Conservation (phyloP, 2,888 invertebrate genomes). For the Caenorhabditis doughertyi region DNA sequence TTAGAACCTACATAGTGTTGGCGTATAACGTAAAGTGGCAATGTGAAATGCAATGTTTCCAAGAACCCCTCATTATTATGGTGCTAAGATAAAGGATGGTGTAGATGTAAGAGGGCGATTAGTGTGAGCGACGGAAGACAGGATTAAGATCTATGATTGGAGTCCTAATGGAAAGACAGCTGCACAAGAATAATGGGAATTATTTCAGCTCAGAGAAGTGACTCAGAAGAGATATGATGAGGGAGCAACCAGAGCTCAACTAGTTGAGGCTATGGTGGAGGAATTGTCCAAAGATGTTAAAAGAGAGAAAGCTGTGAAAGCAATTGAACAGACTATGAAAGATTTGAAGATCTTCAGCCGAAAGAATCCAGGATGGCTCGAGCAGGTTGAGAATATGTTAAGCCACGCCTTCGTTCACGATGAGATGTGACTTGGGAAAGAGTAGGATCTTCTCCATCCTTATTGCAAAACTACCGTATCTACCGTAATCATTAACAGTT, state of each 20-base stretch:
- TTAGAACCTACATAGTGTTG: slow-evolving; percentile 28
- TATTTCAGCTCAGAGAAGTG: slow-evolving; percentile 53
- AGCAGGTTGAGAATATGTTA: slow-evolving; percentile 53
- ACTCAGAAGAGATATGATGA: slow-evolving; percentile 22
- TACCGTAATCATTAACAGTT: neutral
- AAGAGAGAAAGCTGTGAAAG: slow-evolving; percentile 50
- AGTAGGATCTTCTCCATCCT: neutral
- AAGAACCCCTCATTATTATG: slow-evolving; percentile 31
- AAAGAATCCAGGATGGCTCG: slow-evolving; percentile 61
- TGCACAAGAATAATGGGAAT: slow-evolving; percentile 5
- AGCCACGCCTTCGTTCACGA: slow-evolving; percentile 48
- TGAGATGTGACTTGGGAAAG: slow-evolving; percentile 38
- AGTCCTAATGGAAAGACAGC: neutral
- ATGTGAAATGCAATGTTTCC: neutral
- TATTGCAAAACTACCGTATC: neutral
- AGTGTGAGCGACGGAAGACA: slow-evolving; percentile 14
- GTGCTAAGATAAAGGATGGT: slow-evolving; percentile 30
- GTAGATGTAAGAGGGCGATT: slow-evolving; percentile 27
- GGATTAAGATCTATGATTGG: slow-evolving; percentile 47
- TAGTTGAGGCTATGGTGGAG: slow-evolving; percentile 55
- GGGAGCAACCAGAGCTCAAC: slow-evolving; percentile 40
- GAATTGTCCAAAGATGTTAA: slow-evolving; percentile 50
- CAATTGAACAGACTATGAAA: slow-evolving; percentile 54
- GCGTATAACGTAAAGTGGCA: slow-evolving; percentile 34
- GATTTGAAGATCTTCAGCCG: slow-evolving; percentile 52